Percentiles rank a stretch among this genome's conserved stretches.
Evolutionary conservation across 1,140 invertebrate genomes (phyloP).

Genomic region (Pachyrhynchus sulphureomaculatus): DNA sequence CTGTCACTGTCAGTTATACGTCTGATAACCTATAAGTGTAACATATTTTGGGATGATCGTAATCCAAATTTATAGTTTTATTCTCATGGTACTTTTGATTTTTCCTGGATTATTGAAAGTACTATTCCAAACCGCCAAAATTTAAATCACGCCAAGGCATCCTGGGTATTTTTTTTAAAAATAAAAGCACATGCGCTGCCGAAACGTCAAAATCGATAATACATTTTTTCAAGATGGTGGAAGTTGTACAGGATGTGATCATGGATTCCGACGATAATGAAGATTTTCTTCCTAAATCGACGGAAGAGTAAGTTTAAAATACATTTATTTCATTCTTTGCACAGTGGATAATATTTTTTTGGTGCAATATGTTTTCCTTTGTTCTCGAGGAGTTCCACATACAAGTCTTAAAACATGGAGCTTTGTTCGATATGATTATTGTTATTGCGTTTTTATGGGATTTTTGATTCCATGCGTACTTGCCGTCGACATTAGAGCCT

Average conservation of each 20-base stretch:
- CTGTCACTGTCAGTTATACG: neutral
- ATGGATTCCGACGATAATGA: slow-evolving; percentile 46
- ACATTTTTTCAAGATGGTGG: slow-evolving; percentile 43
- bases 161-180: no score
- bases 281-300: slow-evolving; percentile 44
- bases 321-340: neutral
- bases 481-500: no score
- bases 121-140: neutral
- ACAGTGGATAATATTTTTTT: neutral
- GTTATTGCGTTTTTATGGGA: neutral
- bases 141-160: neutral
- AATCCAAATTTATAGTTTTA: no score
- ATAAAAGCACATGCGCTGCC: neutral
- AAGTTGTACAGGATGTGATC: slow-evolving; percentile 42
- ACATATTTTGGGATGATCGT: no score
- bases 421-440: neutral
- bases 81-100: no score
- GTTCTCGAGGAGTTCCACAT: neutral
- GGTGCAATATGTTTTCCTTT: no score
- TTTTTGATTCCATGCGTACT: no score
- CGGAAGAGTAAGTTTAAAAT: slow-evolving; percentile 44
- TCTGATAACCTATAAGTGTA: neutral
- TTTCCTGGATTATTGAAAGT: no score
- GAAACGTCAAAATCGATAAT: slow-evolving; percentile 17
- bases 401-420: neutral